Conservation (phyloP, 2,888 invertebrate genomes). For the Leucania comma region DNA sequence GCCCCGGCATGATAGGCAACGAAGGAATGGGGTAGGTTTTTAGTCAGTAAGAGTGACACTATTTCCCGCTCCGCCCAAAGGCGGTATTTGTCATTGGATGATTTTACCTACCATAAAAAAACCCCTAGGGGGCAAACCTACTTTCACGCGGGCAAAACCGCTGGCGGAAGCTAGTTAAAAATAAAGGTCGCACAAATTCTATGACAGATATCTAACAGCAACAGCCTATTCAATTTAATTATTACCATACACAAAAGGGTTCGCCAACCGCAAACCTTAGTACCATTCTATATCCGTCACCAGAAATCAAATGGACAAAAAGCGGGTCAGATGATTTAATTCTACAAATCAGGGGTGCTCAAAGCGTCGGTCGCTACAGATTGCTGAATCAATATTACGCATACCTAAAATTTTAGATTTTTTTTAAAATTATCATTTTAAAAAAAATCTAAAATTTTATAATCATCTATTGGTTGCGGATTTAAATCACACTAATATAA, state of each 20-base stretch:
- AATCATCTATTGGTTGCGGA: too few species aligned
- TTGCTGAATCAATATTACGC: background rate
- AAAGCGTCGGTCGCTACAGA: background rate
- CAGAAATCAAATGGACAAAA: slow-evolving; percentile 45
- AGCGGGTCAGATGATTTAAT: slow-evolving; percentile 52
- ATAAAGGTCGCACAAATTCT: background rate
- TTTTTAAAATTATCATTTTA: too few species aligned
- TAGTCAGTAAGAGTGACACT: too few species aligned
- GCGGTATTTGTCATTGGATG: too few species aligned
- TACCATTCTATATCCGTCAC: slow-evolving; percentile 17
- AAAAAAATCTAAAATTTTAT: too few species aligned
- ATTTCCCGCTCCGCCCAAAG: too few species aligned
- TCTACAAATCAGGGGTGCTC: slow-evolving; percentile 31
- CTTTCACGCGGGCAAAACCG: too few species aligned
- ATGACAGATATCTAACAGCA: background rate
- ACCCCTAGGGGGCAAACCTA: too few species aligned
- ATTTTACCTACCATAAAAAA: too few species aligned
- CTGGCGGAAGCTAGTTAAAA: background rate
- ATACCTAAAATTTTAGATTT: background rate
- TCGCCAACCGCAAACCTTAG: background rate
- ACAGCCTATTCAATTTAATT: slow-evolving; percentile 15
- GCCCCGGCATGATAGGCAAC: too few species aligned
- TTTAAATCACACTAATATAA: too few species aligned
- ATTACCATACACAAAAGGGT: slow-evolving; percentile 5
- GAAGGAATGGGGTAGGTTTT: too few species aligned